A percentile compares a stretch with the other conserved stretches of the same genome.
phyloP scores from a whole-genome alignment of 2,113 vertebrate genomes.

The Leucosticte australis region DNA sequence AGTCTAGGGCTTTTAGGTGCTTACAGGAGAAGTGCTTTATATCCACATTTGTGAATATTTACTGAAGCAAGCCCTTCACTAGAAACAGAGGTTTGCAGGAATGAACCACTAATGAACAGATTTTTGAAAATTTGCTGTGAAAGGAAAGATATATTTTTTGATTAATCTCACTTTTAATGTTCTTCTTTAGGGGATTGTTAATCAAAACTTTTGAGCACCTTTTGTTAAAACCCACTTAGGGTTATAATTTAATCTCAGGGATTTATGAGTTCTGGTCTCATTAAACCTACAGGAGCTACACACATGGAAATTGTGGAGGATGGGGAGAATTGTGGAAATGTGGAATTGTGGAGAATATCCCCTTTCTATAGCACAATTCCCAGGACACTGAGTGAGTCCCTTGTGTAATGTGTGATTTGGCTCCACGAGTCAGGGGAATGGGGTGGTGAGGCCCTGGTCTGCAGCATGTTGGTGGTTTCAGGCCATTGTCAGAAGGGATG shows the following conservation, averaged over 20 bases:
- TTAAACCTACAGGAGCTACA: constrained; percentile 35
- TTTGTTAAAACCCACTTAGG: constrained; percentile 8
- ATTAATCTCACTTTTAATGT: not conserved
- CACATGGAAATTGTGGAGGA: constrained; percentile 21
- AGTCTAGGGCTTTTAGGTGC: not conserved
- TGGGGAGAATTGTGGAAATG: not conserved
- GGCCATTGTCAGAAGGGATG: not conserved
- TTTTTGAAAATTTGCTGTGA: not conserved
- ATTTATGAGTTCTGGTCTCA: constrained; percentile 47
- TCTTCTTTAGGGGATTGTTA: constrained; percentile 21
- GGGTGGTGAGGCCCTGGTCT: not conserved
- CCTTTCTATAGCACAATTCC: constrained; percentile 44
- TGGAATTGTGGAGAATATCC: not conserved
- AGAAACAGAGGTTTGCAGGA: not conserved
- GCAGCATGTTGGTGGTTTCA: not conserved
- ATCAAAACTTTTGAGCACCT: constrained; percentile 28
- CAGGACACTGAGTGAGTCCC: constrained; percentile 31
- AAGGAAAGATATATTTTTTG: not conserved
- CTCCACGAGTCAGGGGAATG: not conserved
- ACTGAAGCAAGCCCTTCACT: not conserved
- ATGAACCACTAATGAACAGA: not conserved
- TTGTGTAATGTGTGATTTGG: not conserved
- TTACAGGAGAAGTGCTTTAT: not conserved
- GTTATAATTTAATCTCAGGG: constrained; percentile 15
- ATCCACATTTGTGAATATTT: not conserved